Evolutionary conservation across 1,140 invertebrate species (phyloP).

Genomic region (Bilobella aurantiaca): DNA sequence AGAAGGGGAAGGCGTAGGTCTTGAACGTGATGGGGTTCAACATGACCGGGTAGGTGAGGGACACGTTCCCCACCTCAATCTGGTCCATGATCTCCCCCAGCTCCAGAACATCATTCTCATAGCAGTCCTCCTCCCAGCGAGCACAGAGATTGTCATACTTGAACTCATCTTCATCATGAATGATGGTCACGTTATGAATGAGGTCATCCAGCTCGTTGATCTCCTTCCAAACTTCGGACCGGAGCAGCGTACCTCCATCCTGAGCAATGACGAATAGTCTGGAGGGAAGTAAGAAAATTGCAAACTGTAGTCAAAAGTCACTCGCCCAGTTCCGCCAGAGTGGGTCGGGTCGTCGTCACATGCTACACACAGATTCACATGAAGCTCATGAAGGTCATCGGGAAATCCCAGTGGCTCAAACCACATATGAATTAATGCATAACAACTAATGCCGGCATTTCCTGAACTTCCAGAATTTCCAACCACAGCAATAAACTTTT

Average conservation of each 20-base stretch:
- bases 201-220: constrained; percentile 61
- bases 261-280: constrained; percentile 70
- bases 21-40: constrained; percentile 76
- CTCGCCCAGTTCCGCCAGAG: no score
- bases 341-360: no score
- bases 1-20: constrained; percentile 70
- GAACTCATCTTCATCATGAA: constrained; percentile 55
- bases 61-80: constrained; percentile 58
- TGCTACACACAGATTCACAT: no score
- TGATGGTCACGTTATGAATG: constrained; percentile 62
- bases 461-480: no score
- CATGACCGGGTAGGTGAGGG: constrained; percentile 75
- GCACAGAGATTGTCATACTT: constrained; percentile 79
- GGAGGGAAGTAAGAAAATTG: constrained; percentile 9
- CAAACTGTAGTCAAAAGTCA: no score
- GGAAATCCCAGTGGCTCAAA: no score
- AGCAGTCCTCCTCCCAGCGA: constrained; percentile 67
- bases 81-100: constrained; percentile 68
- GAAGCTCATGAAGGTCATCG: no score
- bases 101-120: constrained; percentile 72
- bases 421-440: no score
- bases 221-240: constrained; percentile 66
- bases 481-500: no score
- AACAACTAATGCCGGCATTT: no score
- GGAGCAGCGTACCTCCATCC: constrained; percentile 67